Percentiles rank a stretch among this genome's conserved stretches.
Conservation (phyloP, 2,113 vertebrate species). For the Theristicus caerulescens region DNA sequence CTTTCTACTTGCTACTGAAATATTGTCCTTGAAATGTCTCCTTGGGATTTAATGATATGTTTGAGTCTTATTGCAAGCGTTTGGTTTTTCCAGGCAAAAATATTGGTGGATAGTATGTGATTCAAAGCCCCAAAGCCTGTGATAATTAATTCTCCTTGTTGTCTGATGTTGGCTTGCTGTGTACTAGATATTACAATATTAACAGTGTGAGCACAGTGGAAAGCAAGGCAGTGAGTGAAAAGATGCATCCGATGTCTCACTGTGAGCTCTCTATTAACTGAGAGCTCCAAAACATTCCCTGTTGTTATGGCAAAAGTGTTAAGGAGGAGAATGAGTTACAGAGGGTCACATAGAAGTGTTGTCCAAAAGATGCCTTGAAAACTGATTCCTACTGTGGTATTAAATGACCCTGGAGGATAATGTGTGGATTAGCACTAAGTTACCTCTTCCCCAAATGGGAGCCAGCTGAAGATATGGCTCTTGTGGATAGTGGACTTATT, state of each 20-base stretch:
- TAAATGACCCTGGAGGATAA: neutral
- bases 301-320: neutral
- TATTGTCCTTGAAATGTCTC: neutral
- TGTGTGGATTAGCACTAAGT: neutral
- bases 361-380: neutral
- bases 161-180: neutral
- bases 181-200: neutral
- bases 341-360: neutral
- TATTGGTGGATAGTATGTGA: rapidly evolving
- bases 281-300: neutral
- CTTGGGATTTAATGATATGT: neutral
- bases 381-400: neutral
- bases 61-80: neutral
- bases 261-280: neutral
- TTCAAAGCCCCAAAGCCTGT: neutral
- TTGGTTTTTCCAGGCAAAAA: neutral
- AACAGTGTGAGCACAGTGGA: neutral
- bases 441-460: neutral
- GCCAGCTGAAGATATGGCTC: neutral
- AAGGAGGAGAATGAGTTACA: neutral
- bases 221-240: neutral
- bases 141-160: constrained; percentile 25
- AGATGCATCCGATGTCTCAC: neutral
- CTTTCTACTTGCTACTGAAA: neutral
- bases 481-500: neutral